Base-by-base conservation (phyloP, 2,888 invertebrate genomes). In the Cheilosia vulpina region DNA sequence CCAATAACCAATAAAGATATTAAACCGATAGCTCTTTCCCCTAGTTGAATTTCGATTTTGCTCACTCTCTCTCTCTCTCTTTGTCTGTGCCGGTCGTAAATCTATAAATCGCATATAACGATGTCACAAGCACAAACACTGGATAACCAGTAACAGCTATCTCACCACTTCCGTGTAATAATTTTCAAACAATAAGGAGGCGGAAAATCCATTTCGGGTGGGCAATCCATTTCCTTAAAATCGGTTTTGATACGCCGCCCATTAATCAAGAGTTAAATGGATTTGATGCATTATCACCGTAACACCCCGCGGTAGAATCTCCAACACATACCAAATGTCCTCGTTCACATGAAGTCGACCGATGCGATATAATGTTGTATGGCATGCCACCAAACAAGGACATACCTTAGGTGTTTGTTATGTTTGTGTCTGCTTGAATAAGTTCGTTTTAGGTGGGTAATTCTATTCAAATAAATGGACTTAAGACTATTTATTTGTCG, bases 251-350 rank as follows among this genome's bases (percentile, higher is more conserved):
- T 85, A 77, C 55, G 63, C 63, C 85, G 45, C 80, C 68, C 85
- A 85, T 85, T 80, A 81, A 85, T 85, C 85, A 85, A 85, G 76
- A 76, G 72, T 85, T 85, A 81, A 85, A 85, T 85, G 81, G 81
- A 81, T 85, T 85, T 76, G 76, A 85, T 85, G 85, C 81, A 85
- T 80, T 81, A 85, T 81, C 62, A 80, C 58, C 65, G 69, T 68
- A 68, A 76, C 76, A 76, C 76, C 71, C 52, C 31, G 17, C 53
- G 62, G 55, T 63, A 31, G 60, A 27, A 47, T 41, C 50, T 58
- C 53, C 41, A 58, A 50, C 50, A 58, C 75, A 76, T 53, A 66
- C 52, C 15, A 52, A 72, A 72, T 62, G 31, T 53, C 43, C 62
- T 43, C 55, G 19, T 55, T 43, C 57, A 31, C 31, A 47, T 24